Conservation (phyloP, 2,888 invertebrate species). For the Leptura quadrifasciata region DNA sequence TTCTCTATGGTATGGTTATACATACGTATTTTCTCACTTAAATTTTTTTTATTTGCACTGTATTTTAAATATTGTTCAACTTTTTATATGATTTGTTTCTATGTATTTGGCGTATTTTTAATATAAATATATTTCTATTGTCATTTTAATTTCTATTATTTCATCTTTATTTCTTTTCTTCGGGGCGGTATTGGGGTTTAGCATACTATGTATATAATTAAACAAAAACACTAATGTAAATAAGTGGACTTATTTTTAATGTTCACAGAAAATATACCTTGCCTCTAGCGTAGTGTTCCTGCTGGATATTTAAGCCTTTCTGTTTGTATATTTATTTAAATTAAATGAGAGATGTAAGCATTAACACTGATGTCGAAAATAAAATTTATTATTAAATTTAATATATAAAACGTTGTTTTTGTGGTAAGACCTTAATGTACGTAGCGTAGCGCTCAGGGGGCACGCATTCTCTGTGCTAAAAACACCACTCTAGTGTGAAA, state of each 20-base stretch:
- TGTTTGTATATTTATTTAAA: conserved; percentile 61
- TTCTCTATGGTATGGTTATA: conserved; percentile 69
- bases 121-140: conserved; percentile 72
- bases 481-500: conserved; percentile 46
- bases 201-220: conserved; percentile 59
- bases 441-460: conserved; percentile 53
- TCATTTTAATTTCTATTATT: conserved; percentile 64
- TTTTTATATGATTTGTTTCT: conserved; percentile 69
- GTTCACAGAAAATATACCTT: conserved; percentile 61
- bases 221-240: conserved; percentile 49
- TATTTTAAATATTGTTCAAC: conserved; percentile 66
- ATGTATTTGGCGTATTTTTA: conserved; percentile 71
- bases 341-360: conserved; percentile 68
- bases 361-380: conserved; percentile 69
- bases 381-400: conserved; percentile 71
- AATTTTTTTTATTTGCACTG: conserved; percentile 63
- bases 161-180: conserved; percentile 60
- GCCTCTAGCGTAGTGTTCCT: conserved; percentile 64
- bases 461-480: conserved; percentile 19
- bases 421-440: conserved; percentile 62
- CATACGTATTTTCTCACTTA: conserved; percentile 66
- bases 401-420: conserved; percentile 63
- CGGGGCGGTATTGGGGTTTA: conserved; percentile 51
- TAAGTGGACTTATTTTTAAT: conserved; percentile 46
- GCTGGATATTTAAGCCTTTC: conserved; percentile 55